These are phyloP conservation scores for Eupristina koningsbergeri DNA, from an alignment of 1,140 invertebrate genomes.

Conservation along the genomic window DNA sequence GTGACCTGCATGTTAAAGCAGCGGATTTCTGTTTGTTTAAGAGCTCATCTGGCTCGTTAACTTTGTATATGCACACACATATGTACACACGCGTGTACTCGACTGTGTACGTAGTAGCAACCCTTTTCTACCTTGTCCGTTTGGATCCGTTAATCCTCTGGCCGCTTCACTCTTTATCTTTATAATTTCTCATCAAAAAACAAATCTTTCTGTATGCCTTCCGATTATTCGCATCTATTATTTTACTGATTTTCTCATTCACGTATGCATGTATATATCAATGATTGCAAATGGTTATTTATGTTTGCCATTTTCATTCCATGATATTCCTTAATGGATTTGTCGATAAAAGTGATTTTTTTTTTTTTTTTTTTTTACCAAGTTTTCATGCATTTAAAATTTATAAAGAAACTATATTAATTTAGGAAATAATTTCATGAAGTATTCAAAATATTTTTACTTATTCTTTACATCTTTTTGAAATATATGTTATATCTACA, in stretches of 20 bases:
- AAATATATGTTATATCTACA: no score
- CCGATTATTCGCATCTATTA: neutral
- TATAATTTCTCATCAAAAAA: neutral
- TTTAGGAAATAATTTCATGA: no score
- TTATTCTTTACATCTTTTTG: no score
- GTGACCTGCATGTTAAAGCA: slow-evolving; percentile 65
- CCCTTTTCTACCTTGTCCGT: neutral
- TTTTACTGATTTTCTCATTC: neutral
- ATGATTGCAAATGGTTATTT: no score
- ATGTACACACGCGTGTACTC: neutral
- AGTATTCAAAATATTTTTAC: no score
- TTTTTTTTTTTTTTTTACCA: no score
- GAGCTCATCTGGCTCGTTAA: neutral
- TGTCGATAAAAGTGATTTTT: no score
- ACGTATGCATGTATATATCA: no score
- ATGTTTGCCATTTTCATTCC: no score
- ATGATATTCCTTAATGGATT: no score
- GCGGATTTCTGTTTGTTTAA: slow-evolving; percentile 37
- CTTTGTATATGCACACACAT: neutral
- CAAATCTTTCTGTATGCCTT: neutral
- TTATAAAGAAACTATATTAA: no score
- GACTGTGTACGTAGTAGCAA: neutral
- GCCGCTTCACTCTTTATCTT: neutral
- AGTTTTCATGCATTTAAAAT: no score
- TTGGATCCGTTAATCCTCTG: neutral